phyloP scores from a whole-genome alignment of 2,113 vertebrate genomes.

The Corythaixoides concolor region DNA sequence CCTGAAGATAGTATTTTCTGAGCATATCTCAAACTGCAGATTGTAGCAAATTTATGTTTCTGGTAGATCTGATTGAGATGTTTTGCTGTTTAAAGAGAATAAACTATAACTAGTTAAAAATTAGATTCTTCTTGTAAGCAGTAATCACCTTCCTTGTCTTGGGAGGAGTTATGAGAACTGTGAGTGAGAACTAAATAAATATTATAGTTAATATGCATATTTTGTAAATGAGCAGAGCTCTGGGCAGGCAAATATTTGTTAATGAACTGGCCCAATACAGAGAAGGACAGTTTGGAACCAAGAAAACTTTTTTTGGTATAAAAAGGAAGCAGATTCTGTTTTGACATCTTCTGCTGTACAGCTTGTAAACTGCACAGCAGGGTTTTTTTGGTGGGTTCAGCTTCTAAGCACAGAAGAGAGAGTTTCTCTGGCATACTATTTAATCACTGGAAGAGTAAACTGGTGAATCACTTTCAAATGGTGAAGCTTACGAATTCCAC shows the following conservation, averaged over 20 bases:
- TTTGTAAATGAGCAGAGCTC: background rate
- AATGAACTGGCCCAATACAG: background rate
- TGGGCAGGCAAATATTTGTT: background rate
- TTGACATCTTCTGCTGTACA: background rate
- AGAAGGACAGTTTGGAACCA: background rate
- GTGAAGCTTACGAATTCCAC: background rate
- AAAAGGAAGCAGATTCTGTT: background rate
- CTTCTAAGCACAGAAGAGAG: background rate
- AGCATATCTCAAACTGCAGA: background rate
- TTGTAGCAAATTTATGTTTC: background rate
- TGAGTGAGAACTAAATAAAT: background rate
- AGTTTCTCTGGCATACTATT: background rate
- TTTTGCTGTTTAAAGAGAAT: background rate
- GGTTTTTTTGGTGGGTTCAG: background rate
- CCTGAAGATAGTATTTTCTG: background rate
- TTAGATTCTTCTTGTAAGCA: background rate
- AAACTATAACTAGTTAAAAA: background rate
- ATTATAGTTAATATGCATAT: background rate
- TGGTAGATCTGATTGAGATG: background rate
- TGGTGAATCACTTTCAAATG: background rate
- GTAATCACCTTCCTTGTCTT: background rate
- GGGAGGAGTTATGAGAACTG: background rate
- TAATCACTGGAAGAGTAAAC: background rate
- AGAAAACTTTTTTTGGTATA: background rate
- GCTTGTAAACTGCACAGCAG: constrained; percentile 5